Base-by-base conservation (phyloP, 2,888 invertebrate genomes). In the Glaucopsyche alexis region DNA sequence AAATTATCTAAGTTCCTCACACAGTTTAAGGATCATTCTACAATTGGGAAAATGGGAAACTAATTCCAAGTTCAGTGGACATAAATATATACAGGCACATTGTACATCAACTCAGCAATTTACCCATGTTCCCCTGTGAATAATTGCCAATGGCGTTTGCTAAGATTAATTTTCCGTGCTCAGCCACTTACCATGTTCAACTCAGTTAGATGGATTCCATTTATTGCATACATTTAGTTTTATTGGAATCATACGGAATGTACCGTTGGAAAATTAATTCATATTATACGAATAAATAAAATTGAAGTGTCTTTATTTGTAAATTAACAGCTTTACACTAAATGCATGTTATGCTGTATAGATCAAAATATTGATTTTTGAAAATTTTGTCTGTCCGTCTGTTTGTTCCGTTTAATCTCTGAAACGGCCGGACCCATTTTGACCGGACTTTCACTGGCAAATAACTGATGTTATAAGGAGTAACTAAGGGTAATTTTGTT, bases 61-160 rank as follows among this genome's bases (percentile, higher is more conserved):
- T 60, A 60, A 60, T 60, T 29, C 29, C 13, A 29, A 60, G 60
- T 29, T 60, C 29, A 6, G 29, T 60, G 60, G 60, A 60, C 60
- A 60, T 60, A 60, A 60, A 60, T 60, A 60, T 29, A 60, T 60
- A 60, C 29, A 29, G 60, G 29, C 60, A 60, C 60, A 29, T 29
- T 60, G 60, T 60, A 60, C 60, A 60, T 60, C 60, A 60, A 60
- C 60, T 60, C 60, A 29, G 60, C 60, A 29, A 60, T 60, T 29
- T 60, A 60, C 60, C 29, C 60, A 60, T 60, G 60, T 60, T 60
- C 29, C 60, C 60, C 13, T 13, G 60, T 60, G 60, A 60, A 60
- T 60, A 60, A 60, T 60, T 60, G 60, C 60, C 60, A 60, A 60
- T 60, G 60, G 60, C 60, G 60, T 60, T 60, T 60, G 60, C 29